A percentile compares a stretch with the other conserved stretches of the same genome.
phyloP scores from a whole-genome alignment of 2,113 vertebrate species.

The Solea solea region DNA sequence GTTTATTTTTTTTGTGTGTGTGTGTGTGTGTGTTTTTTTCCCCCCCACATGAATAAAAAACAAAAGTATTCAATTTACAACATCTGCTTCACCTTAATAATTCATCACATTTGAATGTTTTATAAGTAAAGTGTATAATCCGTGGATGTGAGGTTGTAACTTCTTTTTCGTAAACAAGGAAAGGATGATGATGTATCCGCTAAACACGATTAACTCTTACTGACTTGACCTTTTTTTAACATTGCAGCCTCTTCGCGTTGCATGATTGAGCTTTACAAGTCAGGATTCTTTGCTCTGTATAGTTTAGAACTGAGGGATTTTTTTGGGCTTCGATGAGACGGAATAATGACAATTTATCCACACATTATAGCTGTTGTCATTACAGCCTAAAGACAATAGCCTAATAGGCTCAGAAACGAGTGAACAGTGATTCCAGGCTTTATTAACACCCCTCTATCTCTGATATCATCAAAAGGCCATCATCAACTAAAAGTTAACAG shows the following conservation, averaged over 20 bases:
- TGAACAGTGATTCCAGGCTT: constrained; percentile 62
- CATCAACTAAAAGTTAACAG: constrained; percentile 80
- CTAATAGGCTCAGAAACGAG: constrained; percentile 72
- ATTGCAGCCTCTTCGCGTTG: constrained; percentile 21
- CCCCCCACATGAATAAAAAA: constrained; percentile 73
- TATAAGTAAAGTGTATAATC: constrained; percentile 85
- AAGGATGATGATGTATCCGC: constrained; percentile 29
- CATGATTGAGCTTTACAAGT: constrained; percentile 32
- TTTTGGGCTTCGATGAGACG: constrained; percentile 10
- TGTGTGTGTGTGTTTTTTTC: constrained; percentile 68
- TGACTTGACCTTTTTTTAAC: constrained; percentile 13
- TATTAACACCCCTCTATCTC: constrained; percentile 78
- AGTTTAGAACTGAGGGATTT: constrained; percentile 38
- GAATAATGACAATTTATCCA: constrained; percentile 45
- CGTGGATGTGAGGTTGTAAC: constrained; percentile 44
- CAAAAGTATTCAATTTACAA: constrained; percentile 86
- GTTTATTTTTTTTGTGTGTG: too few relatives aligned
- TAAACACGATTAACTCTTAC: constrained; percentile 53
- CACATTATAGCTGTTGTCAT: constrained; percentile 59
- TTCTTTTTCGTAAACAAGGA: constrained; percentile 58
- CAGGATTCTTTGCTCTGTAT: background rate
- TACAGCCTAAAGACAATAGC: constrained; percentile 60
- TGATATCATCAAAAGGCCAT: constrained; percentile 79
- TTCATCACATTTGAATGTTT: constrained; percentile 90
- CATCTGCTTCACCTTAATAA: constrained; percentile 90